These are phyloP conservation scores for Catajapyx aquilonaris DNA, from an alignment of 1,140 invertebrate species.

Conservation along the genomic window DNA sequence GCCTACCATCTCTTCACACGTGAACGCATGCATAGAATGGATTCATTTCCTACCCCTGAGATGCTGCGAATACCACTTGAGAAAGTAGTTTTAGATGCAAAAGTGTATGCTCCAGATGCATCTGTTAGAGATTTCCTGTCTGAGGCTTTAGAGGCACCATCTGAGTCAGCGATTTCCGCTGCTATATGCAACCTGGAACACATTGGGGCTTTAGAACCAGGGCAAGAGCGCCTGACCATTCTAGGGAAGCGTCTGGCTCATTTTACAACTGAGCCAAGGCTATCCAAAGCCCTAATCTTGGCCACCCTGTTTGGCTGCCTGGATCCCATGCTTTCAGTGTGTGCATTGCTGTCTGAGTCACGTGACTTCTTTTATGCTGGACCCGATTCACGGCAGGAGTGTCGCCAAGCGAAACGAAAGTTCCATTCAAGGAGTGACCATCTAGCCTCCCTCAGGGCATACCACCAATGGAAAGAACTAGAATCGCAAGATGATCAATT, in stretches of 20 bases:
- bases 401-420: too few relatives aligned
- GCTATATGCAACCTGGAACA: constrained; percentile 29
- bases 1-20: constrained; percentile 51
- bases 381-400: too few relatives aligned
- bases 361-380: too few relatives aligned
- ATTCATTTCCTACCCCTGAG: constrained; percentile 31
- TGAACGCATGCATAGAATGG: constrained; percentile 22
- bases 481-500: too few relatives aligned
- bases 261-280: constrained; percentile 28
- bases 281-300: constrained; percentile 30
- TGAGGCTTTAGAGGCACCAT: constrained; percentile 31
- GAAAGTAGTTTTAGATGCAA: constrained; percentile 36
- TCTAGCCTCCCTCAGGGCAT: too few relatives aligned
- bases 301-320: constrained; percentile 26
- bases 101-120: constrained; percentile 25
- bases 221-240: constrained; percentile 30
- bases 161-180: constrained; percentile 17
- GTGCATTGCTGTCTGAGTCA: too few relatives aligned
- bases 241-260: constrained; percentile 28
- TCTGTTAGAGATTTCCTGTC: constrained; percentile 27
- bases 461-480: too few relatives aligned
- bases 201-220: constrained; percentile 32
- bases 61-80: constrained; percentile 35
- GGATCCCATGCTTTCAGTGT: too few relatives aligned
- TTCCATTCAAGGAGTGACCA: too few relatives aligned